Evolutionary conservation across 1,140 invertebrate genomes (phyloP).

Genomic region (Drosophila nebulosa): DNA sequence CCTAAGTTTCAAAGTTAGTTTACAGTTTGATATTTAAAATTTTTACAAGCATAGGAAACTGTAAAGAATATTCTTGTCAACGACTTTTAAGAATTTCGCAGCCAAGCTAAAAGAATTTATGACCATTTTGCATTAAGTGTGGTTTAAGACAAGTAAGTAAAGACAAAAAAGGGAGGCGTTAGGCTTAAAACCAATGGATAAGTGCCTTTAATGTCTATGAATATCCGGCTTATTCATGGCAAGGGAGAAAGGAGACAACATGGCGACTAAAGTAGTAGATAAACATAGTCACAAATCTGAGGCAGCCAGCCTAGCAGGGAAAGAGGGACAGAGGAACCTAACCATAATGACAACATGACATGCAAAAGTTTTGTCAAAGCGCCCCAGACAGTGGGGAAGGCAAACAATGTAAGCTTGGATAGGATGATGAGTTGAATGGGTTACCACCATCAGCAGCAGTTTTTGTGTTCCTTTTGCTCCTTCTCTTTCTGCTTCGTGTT

Average conservation of each 20-base stretch:
- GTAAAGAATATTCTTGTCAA: no score
- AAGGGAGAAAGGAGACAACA: neutral
- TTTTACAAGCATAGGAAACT: neutral
- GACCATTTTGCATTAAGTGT: neutral
- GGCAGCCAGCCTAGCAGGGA: conserved; percentile 14
- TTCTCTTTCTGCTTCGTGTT: neutral
- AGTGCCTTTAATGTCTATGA: conserved; percentile 72
- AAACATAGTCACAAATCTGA: conserved; percentile 49
- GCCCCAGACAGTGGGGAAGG: conserved; percentile 63
- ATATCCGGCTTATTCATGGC: conserved; percentile 41
- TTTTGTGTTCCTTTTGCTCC: neutral
- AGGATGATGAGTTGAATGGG: conserved; percentile 24
- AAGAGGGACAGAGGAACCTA: conserved; percentile 26
- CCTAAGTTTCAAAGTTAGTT: no score
- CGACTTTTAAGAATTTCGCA: neutral
- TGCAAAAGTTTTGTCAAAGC: conserved; percentile 74
- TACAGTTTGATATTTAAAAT: neutral
- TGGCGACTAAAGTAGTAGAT: conserved; percentile 55
- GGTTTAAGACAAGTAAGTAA: neutral
- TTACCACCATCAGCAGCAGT: neutral
- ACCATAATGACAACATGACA: conserved; percentile 71
- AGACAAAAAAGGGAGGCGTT: conserved; percentile 59
- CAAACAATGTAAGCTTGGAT: conserved; percentile 39
- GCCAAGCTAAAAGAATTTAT: neutral
- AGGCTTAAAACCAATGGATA: conserved; percentile 69